Conservation (phyloP, 2,113 vertebrate species). For the Panthera uncia region DNA sequence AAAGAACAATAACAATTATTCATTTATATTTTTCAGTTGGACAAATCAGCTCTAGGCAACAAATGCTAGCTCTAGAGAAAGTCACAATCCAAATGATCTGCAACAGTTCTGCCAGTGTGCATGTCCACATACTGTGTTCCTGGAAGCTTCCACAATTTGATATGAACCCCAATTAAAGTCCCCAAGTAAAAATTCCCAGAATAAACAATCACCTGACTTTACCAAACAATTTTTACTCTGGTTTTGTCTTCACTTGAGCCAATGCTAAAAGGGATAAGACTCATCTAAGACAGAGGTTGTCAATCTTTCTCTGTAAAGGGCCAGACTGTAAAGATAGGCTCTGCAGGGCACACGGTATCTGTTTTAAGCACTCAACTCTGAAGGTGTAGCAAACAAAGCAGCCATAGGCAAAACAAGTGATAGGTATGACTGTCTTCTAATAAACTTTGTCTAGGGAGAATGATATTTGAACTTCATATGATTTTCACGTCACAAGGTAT, state of each 20-base stretch:
- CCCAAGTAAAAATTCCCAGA: conserved; percentile 30
- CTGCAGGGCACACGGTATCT: background rate
- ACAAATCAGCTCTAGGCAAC: conserved; percentile 56
- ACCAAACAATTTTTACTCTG: conserved; percentile 45
- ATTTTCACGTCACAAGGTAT: background rate
- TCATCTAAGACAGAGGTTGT: background rate
- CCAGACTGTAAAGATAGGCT: background rate
- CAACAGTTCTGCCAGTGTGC: conserved; percentile 11
- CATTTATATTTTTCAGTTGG: conserved; percentile 59
- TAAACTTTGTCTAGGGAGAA: background rate
- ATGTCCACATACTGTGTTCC: background rate
- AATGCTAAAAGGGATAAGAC: conserved; percentile 22
- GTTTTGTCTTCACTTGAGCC: conserved; percentile 36
- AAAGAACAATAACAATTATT: conserved; percentile 42
- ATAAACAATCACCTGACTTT: conserved; percentile 49
- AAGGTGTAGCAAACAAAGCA: background rate
- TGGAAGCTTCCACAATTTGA: conserved; percentile 36
- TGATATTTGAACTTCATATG: background rate
- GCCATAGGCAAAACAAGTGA: fast-evolving
- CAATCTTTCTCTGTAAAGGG: background rate
- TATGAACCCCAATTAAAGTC: conserved; percentile 51
- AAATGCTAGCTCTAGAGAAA: conserved; percentile 24
- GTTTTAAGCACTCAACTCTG: background rate
- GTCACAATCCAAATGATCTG: conserved; percentile 55
- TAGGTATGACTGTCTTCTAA: background rate